A percentile compares a stretch with the other conserved stretches of the same genome.
Conservation (phyloP, 2,113 vertebrate species). For the Trinectes maculatus region DNA sequence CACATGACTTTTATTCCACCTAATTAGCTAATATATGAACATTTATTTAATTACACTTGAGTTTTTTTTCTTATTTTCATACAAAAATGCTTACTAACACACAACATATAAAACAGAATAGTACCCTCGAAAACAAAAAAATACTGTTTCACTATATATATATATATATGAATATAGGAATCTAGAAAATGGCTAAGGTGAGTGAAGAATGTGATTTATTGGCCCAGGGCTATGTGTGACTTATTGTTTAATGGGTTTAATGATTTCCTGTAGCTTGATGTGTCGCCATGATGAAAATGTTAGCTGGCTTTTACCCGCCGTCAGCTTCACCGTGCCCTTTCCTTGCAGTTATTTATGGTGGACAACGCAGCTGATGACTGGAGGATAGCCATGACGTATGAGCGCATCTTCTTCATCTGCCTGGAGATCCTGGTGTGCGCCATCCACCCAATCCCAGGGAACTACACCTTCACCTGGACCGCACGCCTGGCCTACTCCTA, state of each 20-base stretch:
- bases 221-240: slow-evolving; percentile 44
- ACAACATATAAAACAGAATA: too few relatives aligned
- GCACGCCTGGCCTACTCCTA: slow-evolving; percentile 97
- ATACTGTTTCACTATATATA: too few relatives aligned
- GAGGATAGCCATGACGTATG: slow-evolving; percentile 99
- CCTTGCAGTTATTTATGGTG: slow-evolving; percentile 98
- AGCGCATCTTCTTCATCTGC: slow-evolving; percentile 99
- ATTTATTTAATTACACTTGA: too few relatives aligned
- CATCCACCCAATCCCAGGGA: slow-evolving; percentile 98
- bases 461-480: slow-evolving; percentile 99
- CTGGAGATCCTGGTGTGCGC: slow-evolving; percentile 98
- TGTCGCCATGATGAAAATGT: slow-evolving; percentile 56
- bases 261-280: slow-evolving; percentile 55
- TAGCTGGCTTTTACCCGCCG: slow-evolving; percentile 25
- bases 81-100: too few relatives aligned
- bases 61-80: too few relatives aligned
- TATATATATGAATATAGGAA: slow-evolving; percentile 7
- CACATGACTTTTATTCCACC: too few relatives aligned
- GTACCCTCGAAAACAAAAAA: too few relatives aligned
- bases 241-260: slow-evolving; percentile 58
- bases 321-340: slow-evolving; percentile 33
- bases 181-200: background rate
- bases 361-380: slow-evolving; percentile 99
- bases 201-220: slow-evolving; percentile 39
- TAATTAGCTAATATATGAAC: too few relatives aligned